These are phyloP conservation scores for Micrastur ruficollis DNA, from an alignment of 2,797 vertebrate genomes.

Conservation along the genomic window DNA sequence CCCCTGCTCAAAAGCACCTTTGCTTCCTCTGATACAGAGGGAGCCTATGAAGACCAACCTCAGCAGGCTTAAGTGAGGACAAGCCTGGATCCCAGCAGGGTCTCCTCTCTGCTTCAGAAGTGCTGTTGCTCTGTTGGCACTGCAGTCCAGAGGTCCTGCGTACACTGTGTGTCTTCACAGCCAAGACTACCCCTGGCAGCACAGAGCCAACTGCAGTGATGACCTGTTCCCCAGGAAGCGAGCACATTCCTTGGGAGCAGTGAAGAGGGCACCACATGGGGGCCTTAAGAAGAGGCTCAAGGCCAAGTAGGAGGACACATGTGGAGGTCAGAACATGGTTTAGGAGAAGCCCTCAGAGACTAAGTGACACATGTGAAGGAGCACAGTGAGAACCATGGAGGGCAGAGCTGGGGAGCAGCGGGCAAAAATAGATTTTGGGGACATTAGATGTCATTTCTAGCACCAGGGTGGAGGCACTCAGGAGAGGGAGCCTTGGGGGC, in stretches of 20 bases:
- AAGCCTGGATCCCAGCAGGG: background rate
- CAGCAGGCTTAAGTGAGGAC: background rate
- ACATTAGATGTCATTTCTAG: accelerated
- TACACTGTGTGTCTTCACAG: background rate
- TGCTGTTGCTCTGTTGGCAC: background rate
- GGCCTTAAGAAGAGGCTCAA: background rate
- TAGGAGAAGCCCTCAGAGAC: background rate
- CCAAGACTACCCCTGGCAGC: background rate
- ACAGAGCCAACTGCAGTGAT: background rate
- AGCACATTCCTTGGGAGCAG: background rate
- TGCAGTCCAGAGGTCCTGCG: background rate
- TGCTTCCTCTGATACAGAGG: background rate
- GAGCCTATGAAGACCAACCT: background rate
- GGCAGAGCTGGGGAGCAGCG: background rate
- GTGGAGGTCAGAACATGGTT: background rate
- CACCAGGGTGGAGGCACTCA: background rate
- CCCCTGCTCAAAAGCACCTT: background rate
- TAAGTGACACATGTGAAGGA: background rate
- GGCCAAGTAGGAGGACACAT: background rate
- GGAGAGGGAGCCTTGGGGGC: background rate
- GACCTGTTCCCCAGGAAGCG: background rate
- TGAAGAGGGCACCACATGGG: accelerated
- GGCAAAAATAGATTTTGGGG: background rate
- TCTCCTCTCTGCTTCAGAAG: background rate
- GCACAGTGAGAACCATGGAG: background rate